Evolutionary conservation across 2,113 vertebrate genomes (phyloP).

Genomic region (Pituophis catenifer): DNA sequence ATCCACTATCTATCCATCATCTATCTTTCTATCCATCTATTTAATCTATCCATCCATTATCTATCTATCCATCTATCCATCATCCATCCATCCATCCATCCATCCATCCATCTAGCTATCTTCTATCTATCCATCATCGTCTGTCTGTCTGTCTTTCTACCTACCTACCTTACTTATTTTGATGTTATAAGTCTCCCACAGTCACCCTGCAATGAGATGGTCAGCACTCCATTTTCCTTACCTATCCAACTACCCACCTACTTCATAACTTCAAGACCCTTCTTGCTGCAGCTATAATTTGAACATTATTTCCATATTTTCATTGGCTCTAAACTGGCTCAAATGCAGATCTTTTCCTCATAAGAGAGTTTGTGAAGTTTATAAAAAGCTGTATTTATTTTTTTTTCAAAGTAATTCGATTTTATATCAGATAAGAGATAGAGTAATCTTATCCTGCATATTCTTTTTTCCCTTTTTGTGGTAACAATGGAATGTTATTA

Average conservation of each 20-base stretch:
- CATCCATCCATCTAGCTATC: too few species aligned
- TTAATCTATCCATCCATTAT: accelerated
- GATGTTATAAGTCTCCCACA: neutral
- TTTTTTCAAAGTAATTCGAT: neutral
- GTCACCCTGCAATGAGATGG: neutral
- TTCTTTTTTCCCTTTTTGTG: neutral
- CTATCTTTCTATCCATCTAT: too few species aligned
- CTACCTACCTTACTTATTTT: neutral
- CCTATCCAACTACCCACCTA: neutral
- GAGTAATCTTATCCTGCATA: neutral
- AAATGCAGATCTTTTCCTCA: neutral
- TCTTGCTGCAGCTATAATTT: slow-evolving; percentile 1
- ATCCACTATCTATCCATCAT: too few species aligned
- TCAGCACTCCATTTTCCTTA: neutral
- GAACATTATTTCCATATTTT: neutral
- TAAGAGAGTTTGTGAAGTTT: neutral
- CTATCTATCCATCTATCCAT: too few species aligned
- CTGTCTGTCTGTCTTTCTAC: too few species aligned
- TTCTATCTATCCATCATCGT: too few species aligned
- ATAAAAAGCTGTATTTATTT: neutral
- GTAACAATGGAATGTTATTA: slow-evolving; percentile 4
- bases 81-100: too few species aligned
- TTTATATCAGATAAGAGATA: neutral
- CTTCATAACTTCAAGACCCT: neutral
- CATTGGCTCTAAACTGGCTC: neutral